Base-by-base conservation (phyloP, 2,113 vertebrate genomes). In the Grammatotria lemairii region DNA sequence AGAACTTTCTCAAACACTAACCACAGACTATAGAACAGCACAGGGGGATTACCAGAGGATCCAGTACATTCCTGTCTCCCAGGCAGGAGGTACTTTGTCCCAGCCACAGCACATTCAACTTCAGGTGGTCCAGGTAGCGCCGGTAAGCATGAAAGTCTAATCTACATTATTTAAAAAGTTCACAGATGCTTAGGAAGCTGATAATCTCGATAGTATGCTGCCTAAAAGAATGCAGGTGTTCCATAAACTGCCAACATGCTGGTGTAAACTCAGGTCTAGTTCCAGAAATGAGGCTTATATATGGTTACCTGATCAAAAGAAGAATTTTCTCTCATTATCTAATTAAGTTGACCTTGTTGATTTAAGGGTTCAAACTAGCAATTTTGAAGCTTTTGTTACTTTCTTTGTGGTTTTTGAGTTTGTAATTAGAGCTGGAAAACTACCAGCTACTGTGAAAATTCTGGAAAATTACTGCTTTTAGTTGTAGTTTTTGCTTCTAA, bases 41-140 rank as follows among this genome's bases (percentile, higher is more conserved):
- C 98, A 98, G 94, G 98, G 98, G 2, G 98, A 99, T 85, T 99
- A 97, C 94, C 98, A 98, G 95, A 97, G 98, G 53, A 99, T 99
- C 91, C 98, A 99, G 95, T 99, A 99, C 92, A 99, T 99, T 91
- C 98, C 98, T 0, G 97, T 99, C 68, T 97, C 98, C 1, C 98
- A 99, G 89, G 93, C 98, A 1, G 94, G 97, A 1, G 96, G 96
- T 9, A 95, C 96, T 58, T 94, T 99, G 84, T 96, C 97, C 53
- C 99, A 98, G 80, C 96, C 98, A 4, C 98, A 98, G 89, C 99
- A 99, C 86, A 99, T 99, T 68, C 99, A 99, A 94, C 96, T 99
- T 82, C 98, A 99, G 94, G 98, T 99, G 88, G 98, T 99, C 58
- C 99, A 99, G 91, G 98, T 99, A 90, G 97, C 98, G 12, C 97